Evolutionary conservation across 2,113 vertebrate genomes (phyloP), one percentile per base, ranked within the genome.

Genomic region (Procavia capensis): DNA sequence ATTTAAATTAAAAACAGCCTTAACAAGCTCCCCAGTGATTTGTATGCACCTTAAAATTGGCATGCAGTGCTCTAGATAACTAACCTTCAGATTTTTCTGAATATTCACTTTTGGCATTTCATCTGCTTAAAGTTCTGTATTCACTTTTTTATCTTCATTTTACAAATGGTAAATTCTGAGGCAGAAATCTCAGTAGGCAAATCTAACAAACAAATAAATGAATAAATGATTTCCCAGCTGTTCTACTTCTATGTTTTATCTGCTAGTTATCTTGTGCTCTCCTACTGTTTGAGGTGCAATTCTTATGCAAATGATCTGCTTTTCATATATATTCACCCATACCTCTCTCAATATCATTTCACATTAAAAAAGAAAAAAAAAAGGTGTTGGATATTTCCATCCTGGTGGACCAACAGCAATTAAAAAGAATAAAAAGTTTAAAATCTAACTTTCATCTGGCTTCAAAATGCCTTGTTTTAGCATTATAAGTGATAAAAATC

Each of bases 1-100:
- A 5, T 34, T 78, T 25, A 78, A 90, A 63, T 81, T 64, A 61
- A 59, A 78, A 87, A 31, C 0, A 0, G 43, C 84, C 76, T 59
- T 61, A 91, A 84, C 41, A 76, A 96, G 93, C 50, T 81, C 72
- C 79, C 81, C 20, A 25, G 87, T 59, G 97, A 83, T 59, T 34
- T 47, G 24, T 20, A 20, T 0, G 16, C 39, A 70, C 66, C 82
- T 85, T 94, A 83, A 82, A 87, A 79, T 10, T 22, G 34, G 84
- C 89, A 24, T 22, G 54, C 80, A 20, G 0, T 0, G 29, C 31
- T 78, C 66, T 50, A 8, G 14, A 9, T 19, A 61, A 61, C 39
- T 13, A 50, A 11, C 75, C 66, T 89, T 66, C 36, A 61, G 13
- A 39, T 85, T 94, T 87, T 74, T 80, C 66, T 47, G 19, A 57